Base-by-base conservation (phyloP, 2,888 invertebrate genomes). In the Paralinhomoeus sp. region DNA sequence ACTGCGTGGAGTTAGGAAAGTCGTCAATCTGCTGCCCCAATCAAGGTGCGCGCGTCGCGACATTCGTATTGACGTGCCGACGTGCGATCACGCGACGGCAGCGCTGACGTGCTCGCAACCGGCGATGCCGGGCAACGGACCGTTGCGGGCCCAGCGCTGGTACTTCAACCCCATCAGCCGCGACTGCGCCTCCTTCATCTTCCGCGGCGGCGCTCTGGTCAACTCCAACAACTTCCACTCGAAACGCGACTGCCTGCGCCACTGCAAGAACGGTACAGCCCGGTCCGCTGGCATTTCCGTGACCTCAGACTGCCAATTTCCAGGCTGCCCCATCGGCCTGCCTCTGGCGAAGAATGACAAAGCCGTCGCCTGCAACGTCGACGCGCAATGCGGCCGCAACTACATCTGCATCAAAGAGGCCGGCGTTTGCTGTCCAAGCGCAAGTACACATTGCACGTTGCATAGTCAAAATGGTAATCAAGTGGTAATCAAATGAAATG, bases 71-170 rank as follows among this genome's bases (percentile, higher is more conserved):
- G n/a, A n/a, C n/a, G n/a, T n/a, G n/a, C n/a, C n/a, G n/a, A n/a
- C n/a, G n/a, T n/a, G n/a, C n/a, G n/a, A n/a, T n/a, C n/a, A n/a
- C n/a, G n/a, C n/a, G n/a, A n/a, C n/a, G n/a, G 3, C 12, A 49
- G 49, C 49, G 1, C 34, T 24, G 27, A 49, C 49, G 13, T 49
- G 49, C 37, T 41, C 43, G 42, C 46, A 48, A 24, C 44, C 47
- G 3, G 39, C 43, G 22, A 48, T 49, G 46, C 48, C 49, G 1
- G 49, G 48, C 9, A 46, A 48, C 39, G 48, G 48, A n/a, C 40
- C 45, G 9, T 37, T 27, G 5, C 40, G 44, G 12, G 23, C 33
- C 9, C 40, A 35, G 24, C 36, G 48, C 13, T 49, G 48, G 40
- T 49, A 46, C 37, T 49, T 48, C 45, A 46, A 48, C 23, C 18